Percentiles rank a stretch among this genome's conserved stretches.
phyloP scores from a whole-genome alignment of 2,888 invertebrate species.

The Micropterix aruncella region DNA sequence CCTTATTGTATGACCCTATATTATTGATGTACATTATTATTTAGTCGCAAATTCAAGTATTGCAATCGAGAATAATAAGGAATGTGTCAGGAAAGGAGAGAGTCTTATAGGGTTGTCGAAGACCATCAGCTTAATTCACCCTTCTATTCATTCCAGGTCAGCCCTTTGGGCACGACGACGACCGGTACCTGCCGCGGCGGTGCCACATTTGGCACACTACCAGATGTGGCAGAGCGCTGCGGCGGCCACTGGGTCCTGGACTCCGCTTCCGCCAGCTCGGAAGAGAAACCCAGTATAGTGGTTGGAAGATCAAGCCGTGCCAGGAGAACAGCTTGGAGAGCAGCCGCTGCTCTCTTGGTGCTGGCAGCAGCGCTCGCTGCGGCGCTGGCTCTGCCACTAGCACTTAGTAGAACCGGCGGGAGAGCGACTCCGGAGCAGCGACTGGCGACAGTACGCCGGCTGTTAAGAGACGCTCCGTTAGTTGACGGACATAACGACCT shows the following conservation, averaged over 20 bases:
- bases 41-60: too few relatives aligned
- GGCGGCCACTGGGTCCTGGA: constrained; percentile 35
- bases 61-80: too few relatives aligned
- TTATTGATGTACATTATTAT: too few relatives aligned
- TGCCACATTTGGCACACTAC: constrained; percentile 34
- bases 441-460: constrained; percentile 46
- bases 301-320: constrained; percentile 12
- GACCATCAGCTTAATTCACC: too few relatives aligned
- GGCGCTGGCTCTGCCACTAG: constrained; percentile 43
- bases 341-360: constrained; percentile 42
- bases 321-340: constrained; percentile 39
- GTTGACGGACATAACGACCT: constrained; percentile 78
- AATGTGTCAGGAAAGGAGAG: too few relatives aligned
- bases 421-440: constrained; percentile 45
- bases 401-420: constrained; percentile 28
- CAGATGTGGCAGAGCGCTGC: constrained; percentile 37
- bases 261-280: constrained; percentile 28
- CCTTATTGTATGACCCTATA: too few relatives aligned
- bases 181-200: constrained; percentile 15
- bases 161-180: background rate
- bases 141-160: constrained; percentile 1
- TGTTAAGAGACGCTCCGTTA: constrained; percentile 53
- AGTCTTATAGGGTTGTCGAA: too few relatives aligned
- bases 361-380: constrained; percentile 43
- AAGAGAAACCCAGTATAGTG: constrained; percentile 29